phyloP scores from a whole-genome alignment of 2,888 invertebrate species.

The Cerceris rybyensis region DNA sequence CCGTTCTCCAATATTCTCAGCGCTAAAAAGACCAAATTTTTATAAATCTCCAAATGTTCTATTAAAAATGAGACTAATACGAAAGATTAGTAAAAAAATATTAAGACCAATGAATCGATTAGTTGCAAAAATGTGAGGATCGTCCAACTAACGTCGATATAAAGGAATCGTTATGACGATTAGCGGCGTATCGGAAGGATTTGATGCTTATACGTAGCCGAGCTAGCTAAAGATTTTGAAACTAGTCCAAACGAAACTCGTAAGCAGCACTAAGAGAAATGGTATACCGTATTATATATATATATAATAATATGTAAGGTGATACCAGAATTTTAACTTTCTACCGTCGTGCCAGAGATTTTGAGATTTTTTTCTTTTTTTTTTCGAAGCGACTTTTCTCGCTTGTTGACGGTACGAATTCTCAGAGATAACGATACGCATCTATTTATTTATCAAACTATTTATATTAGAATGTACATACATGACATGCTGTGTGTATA shows the following conservation, averaged over 20 bases:
- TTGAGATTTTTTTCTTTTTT: conserved; percentile 13
- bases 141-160: conserved; percentile 24
- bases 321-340: conserved; percentile 26
- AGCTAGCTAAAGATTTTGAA: conserved; percentile 55
- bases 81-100: background rate
- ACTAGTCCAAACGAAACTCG: conserved; percentile 57
- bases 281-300: conserved; percentile 32
- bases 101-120: background rate
- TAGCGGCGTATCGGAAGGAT: conserved; percentile 7
- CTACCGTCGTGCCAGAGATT: conserved; percentile 35
- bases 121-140: background rate
- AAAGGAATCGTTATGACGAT: conserved; percentile 10
- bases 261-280: conserved; percentile 26
- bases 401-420: conserved; percentile 22
- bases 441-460: conserved; percentile 68
- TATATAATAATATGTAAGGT: conserved; percentile 10
- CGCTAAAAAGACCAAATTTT: background rate
- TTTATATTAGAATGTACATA: conserved; percentile 63
- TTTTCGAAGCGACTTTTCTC: conserved; percentile 7
- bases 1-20: too few species aligned
- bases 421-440: conserved; percentile 40
- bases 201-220: conserved; percentile 43
- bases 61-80: background rate
- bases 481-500: conserved; percentile 30
- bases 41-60: background rate